Percentiles rank a stretch among this genome's conserved stretches.
phyloP scores from a whole-genome alignment of 2,113 vertebrate species.

The Sinocyclocheilus anshuiensis region DNA sequence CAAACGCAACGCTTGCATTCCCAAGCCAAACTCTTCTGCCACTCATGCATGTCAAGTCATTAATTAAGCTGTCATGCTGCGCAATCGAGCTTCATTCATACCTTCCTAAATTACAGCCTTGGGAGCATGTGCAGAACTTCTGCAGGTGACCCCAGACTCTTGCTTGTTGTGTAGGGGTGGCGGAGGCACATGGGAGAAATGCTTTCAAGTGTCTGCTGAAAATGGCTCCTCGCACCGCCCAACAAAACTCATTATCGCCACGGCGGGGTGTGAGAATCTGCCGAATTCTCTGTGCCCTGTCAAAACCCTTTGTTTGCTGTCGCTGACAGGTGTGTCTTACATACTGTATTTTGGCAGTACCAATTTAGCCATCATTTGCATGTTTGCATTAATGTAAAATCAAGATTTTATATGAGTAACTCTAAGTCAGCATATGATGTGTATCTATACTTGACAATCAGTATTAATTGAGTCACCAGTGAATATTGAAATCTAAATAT shows the following conservation, averaged over 20 bases:
- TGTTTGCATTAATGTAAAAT: neutral
- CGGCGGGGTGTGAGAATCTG: conserved; percentile 25
- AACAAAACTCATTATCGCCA: conserved; percentile 48
- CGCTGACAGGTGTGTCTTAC: neutral
- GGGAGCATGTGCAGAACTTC: conserved; percentile 40
- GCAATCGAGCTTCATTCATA: conserved; percentile 58
- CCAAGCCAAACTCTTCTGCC: conserved; percentile 50
- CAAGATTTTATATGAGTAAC: neutral
- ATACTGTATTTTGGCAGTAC: neutral
- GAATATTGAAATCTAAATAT: no score
- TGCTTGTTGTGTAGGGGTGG: neutral
- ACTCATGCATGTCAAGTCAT: conserved; percentile 59
- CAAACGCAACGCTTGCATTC: conserved; percentile 40
- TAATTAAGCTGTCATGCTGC: conserved; percentile 66
- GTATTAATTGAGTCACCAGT: neutral
- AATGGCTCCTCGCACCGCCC: conserved; percentile 20
- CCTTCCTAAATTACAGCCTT: conserved; percentile 55
- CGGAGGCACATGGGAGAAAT: conserved; percentile 22
- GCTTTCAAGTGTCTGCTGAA: conserved; percentile 40
- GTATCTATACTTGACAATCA: neutral
- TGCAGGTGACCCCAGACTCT: conserved; percentile 37
- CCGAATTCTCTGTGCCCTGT: conserved; percentile 27
- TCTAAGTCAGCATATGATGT: neutral
- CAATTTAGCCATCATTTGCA: conserved; percentile 6
- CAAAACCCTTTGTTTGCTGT: conserved; percentile 22